Evolutionary conservation across 1,140 invertebrate species (phyloP), one percentile per base, ranked within the genome.

Genomic region (Nephila pilipes): DNA sequence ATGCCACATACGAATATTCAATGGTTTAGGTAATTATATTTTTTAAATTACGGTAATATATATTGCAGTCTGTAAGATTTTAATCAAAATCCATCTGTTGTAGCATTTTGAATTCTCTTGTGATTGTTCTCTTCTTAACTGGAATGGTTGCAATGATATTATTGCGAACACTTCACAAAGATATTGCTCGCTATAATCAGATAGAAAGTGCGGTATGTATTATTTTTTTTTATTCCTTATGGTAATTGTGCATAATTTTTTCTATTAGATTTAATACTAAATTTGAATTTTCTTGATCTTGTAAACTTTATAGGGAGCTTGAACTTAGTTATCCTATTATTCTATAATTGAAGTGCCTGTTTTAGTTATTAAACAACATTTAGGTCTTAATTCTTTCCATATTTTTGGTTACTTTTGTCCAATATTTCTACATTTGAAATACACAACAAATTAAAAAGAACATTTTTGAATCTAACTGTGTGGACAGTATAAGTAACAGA

Each of bases 81-180:
- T 94, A 29, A 91, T 58, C 29, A n/a, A 75, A 93, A 94, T 94
- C 69, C 93, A 95, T 95, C 63, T 63, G 63, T 92, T 94, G 89
- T 89, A 95, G 94, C 90, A 97, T 96, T 93, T 95, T 97, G 94
- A 97, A 97, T 94, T 96, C 96, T 18, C 94, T 97, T 88, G 96
- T 97, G 20, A 97, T 97, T 94, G 96, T 97, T 5, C 94, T 97
- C n/a, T 97, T 97, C 95, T 94, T 97, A 87, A 99, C 98, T 94
- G 99, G 99, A 94, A 99, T 99, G 99, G 99, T 99, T 20, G 99
- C 99, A 18, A 99, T 99, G 99, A 99, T 99, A 95, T 97, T 99
- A 95, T 96, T 99, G 88, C 96, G 99, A 92, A 99, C 99, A 29
- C 96, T 99, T 57, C 99, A 99, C 95, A 99, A 99, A 96, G 99